These are phyloP conservation scores for Dasypogon diadema DNA, from an alignment of 2,888 invertebrate genomes.

Conservation along the genomic window DNA sequence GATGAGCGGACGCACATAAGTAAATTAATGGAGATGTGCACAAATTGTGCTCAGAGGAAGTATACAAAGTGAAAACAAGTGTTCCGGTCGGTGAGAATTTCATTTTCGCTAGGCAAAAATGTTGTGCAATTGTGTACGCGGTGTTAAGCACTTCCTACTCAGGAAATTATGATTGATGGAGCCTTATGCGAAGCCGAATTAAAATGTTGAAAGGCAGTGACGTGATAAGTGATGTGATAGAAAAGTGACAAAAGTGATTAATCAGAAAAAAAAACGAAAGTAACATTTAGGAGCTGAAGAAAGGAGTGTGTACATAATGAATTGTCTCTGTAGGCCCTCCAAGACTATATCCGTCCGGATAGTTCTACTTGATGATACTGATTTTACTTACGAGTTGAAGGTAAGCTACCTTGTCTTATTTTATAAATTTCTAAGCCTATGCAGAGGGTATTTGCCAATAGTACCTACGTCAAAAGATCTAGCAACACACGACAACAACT, in stretches of 20 bases:
- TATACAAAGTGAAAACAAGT: conserved; percentile 40
- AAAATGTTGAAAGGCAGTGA: conserved; percentile 14
- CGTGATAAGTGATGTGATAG: not conserved
- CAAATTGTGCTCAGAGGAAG: conserved; percentile 36
- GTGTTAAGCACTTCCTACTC: not conserved
- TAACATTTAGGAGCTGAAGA: not conserved
- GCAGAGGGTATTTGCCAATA: not conserved
- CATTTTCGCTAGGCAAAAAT: conserved; percentile 13
- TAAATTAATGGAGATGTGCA: conserved; percentile 35
- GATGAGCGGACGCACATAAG: conserved; percentile 14
- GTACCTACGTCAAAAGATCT: no score
- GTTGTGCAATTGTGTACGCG: not conserved
- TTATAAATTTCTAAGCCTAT: not conserved
- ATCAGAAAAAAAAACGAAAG: not conserved
- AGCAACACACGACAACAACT: no score
- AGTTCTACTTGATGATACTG: conserved; percentile 89
- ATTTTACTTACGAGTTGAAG: conserved; percentile 89
- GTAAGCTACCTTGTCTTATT: conserved; percentile 70
- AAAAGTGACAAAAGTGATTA: conserved; percentile 33
- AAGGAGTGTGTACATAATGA: conserved; percentile 60
- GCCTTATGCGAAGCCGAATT: not conserved
- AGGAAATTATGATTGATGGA: conserved; percentile 26
- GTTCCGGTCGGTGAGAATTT: conserved; percentile 9
- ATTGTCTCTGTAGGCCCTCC: conserved; percentile 68
- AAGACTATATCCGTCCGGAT: conserved; percentile 76